Conservation (phyloP, 2,797 vertebrate genomes). For the Thunnus albacares region DNA sequence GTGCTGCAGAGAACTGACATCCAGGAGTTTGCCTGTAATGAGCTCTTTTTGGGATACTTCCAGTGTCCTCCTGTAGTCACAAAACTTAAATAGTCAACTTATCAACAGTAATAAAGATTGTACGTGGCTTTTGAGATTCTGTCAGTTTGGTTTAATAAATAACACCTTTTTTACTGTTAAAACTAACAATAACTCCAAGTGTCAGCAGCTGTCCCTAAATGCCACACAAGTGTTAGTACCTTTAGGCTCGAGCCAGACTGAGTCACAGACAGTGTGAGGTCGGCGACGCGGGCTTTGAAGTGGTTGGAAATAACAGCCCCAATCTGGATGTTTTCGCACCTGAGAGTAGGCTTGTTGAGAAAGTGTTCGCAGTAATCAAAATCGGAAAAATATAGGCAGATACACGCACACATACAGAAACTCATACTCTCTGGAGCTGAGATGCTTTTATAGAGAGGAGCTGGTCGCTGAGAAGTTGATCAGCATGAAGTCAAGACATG, state of each 20-base stretch:
- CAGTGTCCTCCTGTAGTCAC: conserved; percentile 2
- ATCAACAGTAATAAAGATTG: background rate
- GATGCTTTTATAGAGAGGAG: conserved; percentile 18
- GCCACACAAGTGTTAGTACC: conserved; percentile 59
- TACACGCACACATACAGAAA: background rate
- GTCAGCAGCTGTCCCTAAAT: conserved; percentile 56
- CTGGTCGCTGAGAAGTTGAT: background rate
- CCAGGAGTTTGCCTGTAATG: conserved; percentile 45
- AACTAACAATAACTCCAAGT: conserved; percentile 64
- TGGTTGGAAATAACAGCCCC: conserved; percentile 30
- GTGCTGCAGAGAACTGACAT: conserved; percentile 40
- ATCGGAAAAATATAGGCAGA: background rate
- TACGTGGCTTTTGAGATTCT: conserved; percentile 21
- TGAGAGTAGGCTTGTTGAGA: conserved; percentile 15
- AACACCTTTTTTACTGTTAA: conserved; percentile 21
- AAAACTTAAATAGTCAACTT: conserved; percentile 14
- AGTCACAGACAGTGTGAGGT: conserved; percentile 55
- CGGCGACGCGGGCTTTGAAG: background rate
- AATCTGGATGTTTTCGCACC: conserved; percentile 32
- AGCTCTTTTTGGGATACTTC: conserved; percentile 44
- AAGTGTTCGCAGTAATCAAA: conserved; percentile 14
- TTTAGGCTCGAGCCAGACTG: conserved; percentile 62
- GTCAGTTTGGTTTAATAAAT: conserved; percentile 42
- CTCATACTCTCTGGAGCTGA: background rate
- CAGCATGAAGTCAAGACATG: background rate